Conservation (phyloP, 2,113 vertebrate species). For the Aspidoscelis tigris region DNA sequence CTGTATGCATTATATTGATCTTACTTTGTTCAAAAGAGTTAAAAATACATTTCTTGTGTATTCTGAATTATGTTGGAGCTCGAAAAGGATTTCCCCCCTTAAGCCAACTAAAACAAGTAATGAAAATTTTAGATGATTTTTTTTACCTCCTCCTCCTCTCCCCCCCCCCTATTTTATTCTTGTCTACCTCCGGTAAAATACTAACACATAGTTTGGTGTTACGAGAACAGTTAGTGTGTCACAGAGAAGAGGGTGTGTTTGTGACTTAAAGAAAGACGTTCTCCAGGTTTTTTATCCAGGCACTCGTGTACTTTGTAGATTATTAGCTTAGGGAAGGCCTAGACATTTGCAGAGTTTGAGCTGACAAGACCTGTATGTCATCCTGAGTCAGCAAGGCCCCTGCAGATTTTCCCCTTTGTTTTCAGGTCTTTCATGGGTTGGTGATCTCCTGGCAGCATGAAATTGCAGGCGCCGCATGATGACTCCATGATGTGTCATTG, state of each 20-base stretch:
- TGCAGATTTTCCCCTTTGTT: too few species aligned
- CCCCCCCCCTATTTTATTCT: too few species aligned
- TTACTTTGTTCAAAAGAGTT: slow-evolving; percentile 13
- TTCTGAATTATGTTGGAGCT: background rate
- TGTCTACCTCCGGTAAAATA: background rate
- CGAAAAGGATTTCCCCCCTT: too few species aligned
- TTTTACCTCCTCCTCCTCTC: too few species aligned
- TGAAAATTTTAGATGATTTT: too few species aligned
- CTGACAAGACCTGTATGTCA: too few species aligned
- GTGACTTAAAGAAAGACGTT: background rate
- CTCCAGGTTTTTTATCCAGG: background rate
- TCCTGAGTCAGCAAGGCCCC: too few species aligned
- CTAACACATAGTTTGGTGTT: background rate
- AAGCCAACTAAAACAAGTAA: too few species aligned
- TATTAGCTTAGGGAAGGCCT: background rate
- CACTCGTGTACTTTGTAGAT: background rate
- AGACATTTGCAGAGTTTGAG: background rate
- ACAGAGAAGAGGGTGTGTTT: background rate
- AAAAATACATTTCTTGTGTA: background rate
- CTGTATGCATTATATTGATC: background rate
- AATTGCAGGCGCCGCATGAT: too few species aligned
- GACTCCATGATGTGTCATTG: too few species aligned
- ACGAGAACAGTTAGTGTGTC: background rate
- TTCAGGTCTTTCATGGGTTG: too few species aligned
- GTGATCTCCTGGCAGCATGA: too few species aligned